Evolutionary conservation across 2,113 vertebrate species (phyloP).

Genomic region (Zapornia atra): DNA sequence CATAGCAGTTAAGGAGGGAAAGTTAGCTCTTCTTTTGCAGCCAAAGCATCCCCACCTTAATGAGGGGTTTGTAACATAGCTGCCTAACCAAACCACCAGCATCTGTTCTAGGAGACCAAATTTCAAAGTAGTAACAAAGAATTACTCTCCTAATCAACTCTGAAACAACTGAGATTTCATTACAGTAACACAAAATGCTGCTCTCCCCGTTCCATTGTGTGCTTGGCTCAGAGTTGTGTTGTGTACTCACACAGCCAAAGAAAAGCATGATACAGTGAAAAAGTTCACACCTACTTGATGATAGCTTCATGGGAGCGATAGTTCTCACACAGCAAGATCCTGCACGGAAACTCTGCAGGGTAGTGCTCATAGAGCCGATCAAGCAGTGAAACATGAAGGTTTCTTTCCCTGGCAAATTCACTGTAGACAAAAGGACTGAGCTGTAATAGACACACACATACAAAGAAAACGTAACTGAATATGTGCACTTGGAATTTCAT

Average conservation of each 20-base stretch:
- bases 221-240: not conserved
- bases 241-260: not conserved
- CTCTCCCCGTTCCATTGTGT: not conserved
- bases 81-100: not conserved
- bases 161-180: not conserved
- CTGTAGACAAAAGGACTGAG: constrained; percentile 99
- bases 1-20: not conserved
- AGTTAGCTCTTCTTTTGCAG: not conserved
- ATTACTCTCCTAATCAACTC: not conserved
- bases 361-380: constrained; percentile 98
- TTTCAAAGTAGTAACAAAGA: not conserved
- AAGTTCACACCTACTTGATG: constrained; percentile 96
- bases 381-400: constrained; percentile 94
- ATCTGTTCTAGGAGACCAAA: not conserved
- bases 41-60: not conserved
- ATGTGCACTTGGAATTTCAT: constrained; percentile 4
- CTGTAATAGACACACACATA: constrained; percentile 82
- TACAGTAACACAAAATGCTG: not conserved
- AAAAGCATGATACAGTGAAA: constrained; percentile 58
- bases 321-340: constrained; percentile 99
- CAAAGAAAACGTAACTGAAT: constrained; percentile 67
- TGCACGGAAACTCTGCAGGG: constrained; percentile 92
- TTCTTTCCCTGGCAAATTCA: constrained; percentile 97
- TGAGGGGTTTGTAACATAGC: not conserved
- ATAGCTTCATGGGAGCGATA: constrained; percentile 99